A percentile compares a stretch with the other conserved stretches of the same genome.
phyloP scores from a whole-genome alignment of 37 sponge, comb jelly and placozoan species.

The Beroe ovata region DNA sequence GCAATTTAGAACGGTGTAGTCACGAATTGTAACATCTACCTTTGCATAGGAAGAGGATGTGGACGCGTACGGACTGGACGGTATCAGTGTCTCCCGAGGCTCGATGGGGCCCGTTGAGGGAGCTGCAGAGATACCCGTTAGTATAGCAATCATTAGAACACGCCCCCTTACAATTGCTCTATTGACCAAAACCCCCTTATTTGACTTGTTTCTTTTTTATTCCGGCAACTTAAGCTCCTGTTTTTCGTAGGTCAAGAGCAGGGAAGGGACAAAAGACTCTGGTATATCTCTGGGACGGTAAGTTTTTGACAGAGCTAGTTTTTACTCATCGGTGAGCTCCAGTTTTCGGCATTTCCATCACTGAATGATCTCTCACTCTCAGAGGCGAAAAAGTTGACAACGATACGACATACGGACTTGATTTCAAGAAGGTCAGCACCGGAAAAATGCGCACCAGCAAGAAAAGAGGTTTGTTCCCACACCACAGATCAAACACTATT shows the following conservation, averaged over 20 bases:
- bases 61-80: slow-evolving; percentile 1
- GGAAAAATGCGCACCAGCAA: neutral
- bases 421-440: neutral
- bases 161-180: too few species aligned
- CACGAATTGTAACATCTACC: neutral
- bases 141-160: too few species aligned
- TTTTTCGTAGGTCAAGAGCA: neutral
- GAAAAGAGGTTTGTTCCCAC: too few species aligned
- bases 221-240: too few species aligned
- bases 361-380: too few species aligned
- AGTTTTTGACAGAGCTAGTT: too few species aligned
- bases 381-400: neutral
- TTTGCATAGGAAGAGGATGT: slow-evolving; percentile 12
- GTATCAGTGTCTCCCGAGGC: slow-evolving; percentile 34
- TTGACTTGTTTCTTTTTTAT: too few species aligned
- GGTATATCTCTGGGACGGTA: neutral
- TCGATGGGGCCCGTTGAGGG: slow-evolving; percentile 3
- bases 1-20: too few species aligned
- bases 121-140: neutral
- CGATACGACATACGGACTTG: neutral
- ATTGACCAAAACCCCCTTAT: too few species aligned
- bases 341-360: too few species aligned
- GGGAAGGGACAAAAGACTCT: neutral
- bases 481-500: too few species aligned
- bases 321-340: too few species aligned